Percentiles rank a stretch among this genome's conserved stretches.
Conservation (phyloP, 2,797 vertebrate species). For the Catharus ustulatus region DNA sequence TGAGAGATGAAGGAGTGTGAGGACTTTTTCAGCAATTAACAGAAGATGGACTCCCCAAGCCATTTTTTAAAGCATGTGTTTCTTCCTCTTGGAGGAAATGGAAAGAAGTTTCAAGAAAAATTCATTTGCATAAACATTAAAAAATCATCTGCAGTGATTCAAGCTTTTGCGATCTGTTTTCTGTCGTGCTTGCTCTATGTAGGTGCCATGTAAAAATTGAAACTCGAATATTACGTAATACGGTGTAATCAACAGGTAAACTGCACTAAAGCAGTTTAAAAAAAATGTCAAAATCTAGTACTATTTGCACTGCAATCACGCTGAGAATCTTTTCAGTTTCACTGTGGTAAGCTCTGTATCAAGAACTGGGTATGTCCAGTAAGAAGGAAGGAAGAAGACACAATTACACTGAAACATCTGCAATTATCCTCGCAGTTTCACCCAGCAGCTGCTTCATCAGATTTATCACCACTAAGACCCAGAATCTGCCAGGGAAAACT, state of each 20-base stretch:
- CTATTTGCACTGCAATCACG: neutral
- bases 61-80: neutral
- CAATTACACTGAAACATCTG: neutral
- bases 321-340: neutral
- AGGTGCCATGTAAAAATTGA: neutral
- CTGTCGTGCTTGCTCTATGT: neutral
- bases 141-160: neutral
- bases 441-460: neutral
- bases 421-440: conserved; percentile 20
- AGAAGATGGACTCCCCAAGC: neutral
- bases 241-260: neutral
- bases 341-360: neutral
- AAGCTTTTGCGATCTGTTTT: neutral
- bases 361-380: neutral
- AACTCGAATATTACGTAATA: neutral
- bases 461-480: neutral
- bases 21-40: neutral
- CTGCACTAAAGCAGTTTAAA: neutral
- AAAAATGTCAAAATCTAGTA: neutral
- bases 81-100: conserved; percentile 4
- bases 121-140: neutral
- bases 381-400: neutral
- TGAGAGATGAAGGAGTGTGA: neutral
- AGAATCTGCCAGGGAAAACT: neutral
- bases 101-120: neutral